Base-by-base conservation (phyloP, 2,797 vertebrate genomes). In the Denticeps clupeoides region DNA sequence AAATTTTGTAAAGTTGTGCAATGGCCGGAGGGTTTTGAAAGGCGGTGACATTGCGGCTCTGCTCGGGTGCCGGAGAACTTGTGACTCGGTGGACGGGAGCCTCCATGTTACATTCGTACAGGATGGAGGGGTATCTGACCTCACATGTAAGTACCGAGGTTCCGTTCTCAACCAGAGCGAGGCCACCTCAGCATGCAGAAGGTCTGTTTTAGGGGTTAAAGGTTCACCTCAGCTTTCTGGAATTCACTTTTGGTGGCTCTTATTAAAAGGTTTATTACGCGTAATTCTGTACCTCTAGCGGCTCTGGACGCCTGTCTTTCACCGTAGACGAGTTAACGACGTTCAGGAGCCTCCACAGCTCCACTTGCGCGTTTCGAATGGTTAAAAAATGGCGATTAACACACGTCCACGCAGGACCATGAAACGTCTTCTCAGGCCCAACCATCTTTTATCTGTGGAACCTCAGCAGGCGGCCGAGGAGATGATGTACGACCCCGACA, bases 71-170 rank as follows among this genome's bases (percentile, higher is more conserved):
- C 69, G 64, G 67, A 73, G 62, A 58, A 42, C 45, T 59, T 56
- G 33, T 37, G 45, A 66, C 56, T 37, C 24, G 45, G 51, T n/a
- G 43, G 45, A 55, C 69, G 77, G 66, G 68, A 48, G 68, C 79
- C 87, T 92, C 89, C 84, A 97, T 97, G 91, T 89, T 95, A 84
- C 90, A 93, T 86, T 80, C 89, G 65, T 89, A 88, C 87, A 96
- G 91, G 87, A 99, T 97, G 94, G 94, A 99, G 87, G 92, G 90
- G 82, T 99, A 95, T 74, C 87, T 99, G 80, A 87, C 94, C 79
- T 77, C 89, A 63, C 83, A 90, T 75, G 93, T 98, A 65, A 97
- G 93, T 96, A 92, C 72, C 9, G 27, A 7, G 9, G 15, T n/a
- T 16, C 41, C 42, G 18, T 6, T 11, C 32, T n/a, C 19, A 28